A percentile compares a stretch with the other conserved stretches of the same genome.
Conservation (phyloP, 2,888 invertebrate species). For the Sinohyriopsis cumingii region DNA sequence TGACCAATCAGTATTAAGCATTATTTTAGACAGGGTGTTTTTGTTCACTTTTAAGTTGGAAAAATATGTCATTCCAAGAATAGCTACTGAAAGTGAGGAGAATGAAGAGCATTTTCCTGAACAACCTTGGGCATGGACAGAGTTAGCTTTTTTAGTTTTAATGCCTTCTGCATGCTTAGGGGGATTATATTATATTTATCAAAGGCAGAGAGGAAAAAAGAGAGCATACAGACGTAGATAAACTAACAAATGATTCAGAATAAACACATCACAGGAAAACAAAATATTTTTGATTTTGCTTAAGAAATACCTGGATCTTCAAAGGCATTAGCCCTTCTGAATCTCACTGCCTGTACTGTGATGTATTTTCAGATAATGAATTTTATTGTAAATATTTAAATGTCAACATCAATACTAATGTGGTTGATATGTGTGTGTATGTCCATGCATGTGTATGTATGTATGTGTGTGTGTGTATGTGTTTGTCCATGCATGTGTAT, state of each 20-base stretch:
- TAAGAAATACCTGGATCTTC: no score
- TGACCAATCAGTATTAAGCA: constrained; percentile 58
- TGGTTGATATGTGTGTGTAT: no score
- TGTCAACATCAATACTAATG: no score
- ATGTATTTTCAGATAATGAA: no score
- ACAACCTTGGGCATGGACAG: constrained; percentile 56
- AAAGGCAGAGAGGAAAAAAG: constrained; percentile 12
- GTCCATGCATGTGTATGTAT: no score
- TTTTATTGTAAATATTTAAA: no score
- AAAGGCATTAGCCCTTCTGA: no score
- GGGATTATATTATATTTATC: constrained; percentile 25
- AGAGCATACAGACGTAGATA: constrained; percentile 22
- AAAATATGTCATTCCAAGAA: constrained; percentile 44
- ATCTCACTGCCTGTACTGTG: no score
- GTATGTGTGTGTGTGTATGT: no score
- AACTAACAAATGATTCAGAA: constrained; percentile 3
- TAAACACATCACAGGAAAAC: neutral
- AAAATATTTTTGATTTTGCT: neutral
- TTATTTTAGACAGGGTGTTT: constrained; percentile 52
- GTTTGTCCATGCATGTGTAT: no score
- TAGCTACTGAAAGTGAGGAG: constrained; percentile 33
- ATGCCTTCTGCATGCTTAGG: constrained; percentile 33
- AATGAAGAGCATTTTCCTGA: constrained; percentile 49
- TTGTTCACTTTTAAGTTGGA: constrained; percentile 45
- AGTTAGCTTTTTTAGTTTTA: constrained; percentile 37